Evolutionary conservation across 2,113 vertebrate species (phyloP).

Genomic region (Apteryx mantelli): DNA sequence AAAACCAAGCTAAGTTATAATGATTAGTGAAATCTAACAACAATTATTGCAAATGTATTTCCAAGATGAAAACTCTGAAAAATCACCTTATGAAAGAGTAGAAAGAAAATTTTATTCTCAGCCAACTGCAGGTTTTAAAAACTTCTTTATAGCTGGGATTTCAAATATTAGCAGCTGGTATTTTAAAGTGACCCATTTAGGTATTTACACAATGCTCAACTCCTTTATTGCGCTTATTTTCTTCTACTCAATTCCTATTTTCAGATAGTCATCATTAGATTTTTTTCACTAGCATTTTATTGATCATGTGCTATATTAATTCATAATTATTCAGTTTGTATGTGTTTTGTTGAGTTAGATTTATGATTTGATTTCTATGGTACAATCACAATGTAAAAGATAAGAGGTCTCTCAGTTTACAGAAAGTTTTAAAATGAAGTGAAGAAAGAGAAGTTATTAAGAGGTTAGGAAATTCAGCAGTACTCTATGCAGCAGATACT

Average conservation of each 20-base stretch:
- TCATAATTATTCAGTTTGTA: not conserved
- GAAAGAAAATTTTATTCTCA: not conserved
- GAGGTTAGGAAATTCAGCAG: not conserved
- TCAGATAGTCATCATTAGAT: not conserved
- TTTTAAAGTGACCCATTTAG: not conserved
- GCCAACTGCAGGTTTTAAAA: not conserved
- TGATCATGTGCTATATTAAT: not conserved
- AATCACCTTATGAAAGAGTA: not conserved
- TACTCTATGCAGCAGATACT: not conserved
- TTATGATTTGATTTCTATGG: not conserved
- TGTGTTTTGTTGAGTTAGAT: not conserved
- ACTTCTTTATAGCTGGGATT: not conserved
- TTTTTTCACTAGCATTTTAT: not conserved
- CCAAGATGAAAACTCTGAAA: not conserved
- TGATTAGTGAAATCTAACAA: not conserved
- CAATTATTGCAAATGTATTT: not conserved
- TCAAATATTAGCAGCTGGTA: not conserved
- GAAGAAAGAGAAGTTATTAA: not conserved
- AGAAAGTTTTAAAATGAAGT: not conserved
- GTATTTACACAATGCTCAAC: not conserved
- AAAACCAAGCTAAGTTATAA: not conserved
- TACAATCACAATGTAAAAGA: not conserved
- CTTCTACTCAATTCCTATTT: not conserved
- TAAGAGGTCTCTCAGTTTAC: fast-evolving
- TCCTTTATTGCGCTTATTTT: not conserved